Base-by-base conservation (phyloP, 2,888 invertebrate genomes). In the Thymelicus lineola region DNA sequence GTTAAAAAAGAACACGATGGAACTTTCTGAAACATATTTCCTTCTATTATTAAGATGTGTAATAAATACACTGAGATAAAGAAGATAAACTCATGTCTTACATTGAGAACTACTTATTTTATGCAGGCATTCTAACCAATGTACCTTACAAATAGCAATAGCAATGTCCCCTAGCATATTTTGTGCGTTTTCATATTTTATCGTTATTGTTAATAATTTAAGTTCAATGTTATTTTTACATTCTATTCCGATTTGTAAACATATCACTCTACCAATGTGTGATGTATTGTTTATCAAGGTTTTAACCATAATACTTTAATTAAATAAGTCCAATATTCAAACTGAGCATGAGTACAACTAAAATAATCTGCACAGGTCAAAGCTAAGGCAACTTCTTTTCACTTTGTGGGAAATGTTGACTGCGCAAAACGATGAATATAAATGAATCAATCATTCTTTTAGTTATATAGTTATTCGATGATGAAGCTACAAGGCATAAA, bases 271-370 rank as follows among this genome's bases (percentile, higher is more conserved):
- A 28, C 28, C 3, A 28, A 28, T 28, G 1, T 28, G 1, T 28
- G 28, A 28, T 28, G 28, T 28, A 5, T 28, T 3, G 28, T 28
- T 28, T 28, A 28, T 28, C 28, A 28, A 28, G 28, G 28, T 28
- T 28, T 28, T 28, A 28, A 28, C 28, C 5, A 20, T 20, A n/a
- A 50, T 17, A 1, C 0, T 36, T 2, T 35, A 38, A 42, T 48
- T 15, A 58, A 20, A 17, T 36, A 1, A 62, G 36, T 17, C 63
- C 38, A 50, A 50, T 10, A 66, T 60, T 59, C 59, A 60, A 66
- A 66, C 66, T 60, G 45, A 66, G 15, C 60, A 20, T 38, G 28
- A 50, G 38, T 46, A 48, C 58, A 48, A 17, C 35, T 15, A 62
- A 59, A 35, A 12, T 15, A 46, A 20, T 66, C 36, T 3, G 42